Conservation (phyloP, 2,888 invertebrate genomes). For the Atrina japonica region DNA sequence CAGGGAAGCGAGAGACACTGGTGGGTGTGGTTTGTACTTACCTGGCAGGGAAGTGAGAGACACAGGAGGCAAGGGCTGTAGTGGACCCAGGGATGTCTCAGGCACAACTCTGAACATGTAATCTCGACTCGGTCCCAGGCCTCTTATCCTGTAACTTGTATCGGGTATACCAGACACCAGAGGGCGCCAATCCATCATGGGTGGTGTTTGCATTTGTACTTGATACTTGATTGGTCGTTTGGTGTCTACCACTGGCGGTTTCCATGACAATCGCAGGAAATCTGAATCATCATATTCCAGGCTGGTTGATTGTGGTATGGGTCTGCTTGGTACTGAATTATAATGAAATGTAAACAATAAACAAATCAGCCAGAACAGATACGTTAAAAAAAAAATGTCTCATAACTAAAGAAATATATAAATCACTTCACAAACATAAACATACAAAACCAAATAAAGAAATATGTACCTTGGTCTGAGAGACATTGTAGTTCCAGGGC, state of each 20-base stretch:
- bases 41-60: conserved; percentile 60
- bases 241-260: conserved; percentile 48
- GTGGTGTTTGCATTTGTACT: conserved; percentile 61
- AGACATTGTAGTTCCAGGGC: too few species aligned
- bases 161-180: conserved; percentile 68
- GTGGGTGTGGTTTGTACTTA: too few species aligned
- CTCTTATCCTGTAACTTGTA: conserved; percentile 57
- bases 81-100: conserved; percentile 96
- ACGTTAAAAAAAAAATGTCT: too few species aligned
- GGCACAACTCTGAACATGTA: conserved; percentile 97
- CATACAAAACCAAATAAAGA: too few species aligned
- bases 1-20: conserved; percentile 61
- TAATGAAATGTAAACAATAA: not conserved
- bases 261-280: conserved; percentile 62
- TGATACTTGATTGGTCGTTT: conserved; percentile 59
- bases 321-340: conserved; percentile 47
- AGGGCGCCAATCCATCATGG: conserved; percentile 69
- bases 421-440: too few species aligned
- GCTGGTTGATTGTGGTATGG: conserved; percentile 48
- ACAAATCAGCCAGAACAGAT: not conserved
- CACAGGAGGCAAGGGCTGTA: conserved; percentile 92
- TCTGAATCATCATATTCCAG: conserved; percentile 51
- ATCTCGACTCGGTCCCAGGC: conserved; percentile 84
- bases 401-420: too few species aligned
- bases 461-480: too few species aligned